A percentile compares a stretch with the other conserved stretches of the same genome.
Evolutionary conservation across 2,113 vertebrate genomes (phyloP).

Genomic region (Salvelinus sp.): DNA sequence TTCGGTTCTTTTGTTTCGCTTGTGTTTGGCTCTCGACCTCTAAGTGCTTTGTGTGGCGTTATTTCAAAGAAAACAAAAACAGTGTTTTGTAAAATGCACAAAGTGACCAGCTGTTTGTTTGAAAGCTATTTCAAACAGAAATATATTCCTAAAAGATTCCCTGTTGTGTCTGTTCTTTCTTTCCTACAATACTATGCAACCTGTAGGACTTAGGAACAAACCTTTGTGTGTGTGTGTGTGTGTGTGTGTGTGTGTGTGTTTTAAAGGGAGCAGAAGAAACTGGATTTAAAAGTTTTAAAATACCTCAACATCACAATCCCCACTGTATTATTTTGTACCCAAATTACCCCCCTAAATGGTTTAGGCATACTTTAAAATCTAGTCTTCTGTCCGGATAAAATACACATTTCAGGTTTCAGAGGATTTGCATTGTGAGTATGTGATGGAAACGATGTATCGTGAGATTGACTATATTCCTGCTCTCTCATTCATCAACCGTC

Average conservation of each 20-base stretch:
- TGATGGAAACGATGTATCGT: conserved; percentile 29
- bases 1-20: conserved; percentile 39
- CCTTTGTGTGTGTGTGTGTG: too few species aligned
- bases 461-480: conserved; percentile 30
- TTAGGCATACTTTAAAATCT: too few species aligned
- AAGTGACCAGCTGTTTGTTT: conserved; percentile 31
- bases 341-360: not conserved
- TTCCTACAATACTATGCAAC: conserved; percentile 4
- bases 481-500: conserved; percentile 28
- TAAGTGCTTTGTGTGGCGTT: conserved; percentile 26
- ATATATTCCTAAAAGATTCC: conserved; percentile 30
- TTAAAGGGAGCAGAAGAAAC: not conserved
- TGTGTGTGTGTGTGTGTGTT: not conserved
- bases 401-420: conserved; percentile 42
- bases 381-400: not conserved
- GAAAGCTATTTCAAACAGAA: conserved; percentile 38
- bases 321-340: not conserved
- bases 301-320: not conserved
- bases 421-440: conserved; percentile 46
- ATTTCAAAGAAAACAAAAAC: conserved; percentile 43
- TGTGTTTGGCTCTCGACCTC: conserved; percentile 39
- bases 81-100: conserved; percentile 25
- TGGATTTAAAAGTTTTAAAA: not conserved
- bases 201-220: too few species aligned
- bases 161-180: conserved; percentile 22